These are phyloP conservation scores for Clivina fossor DNA, from an alignment of 2,888 invertebrate species.

Conservation along the genomic window DNA sequence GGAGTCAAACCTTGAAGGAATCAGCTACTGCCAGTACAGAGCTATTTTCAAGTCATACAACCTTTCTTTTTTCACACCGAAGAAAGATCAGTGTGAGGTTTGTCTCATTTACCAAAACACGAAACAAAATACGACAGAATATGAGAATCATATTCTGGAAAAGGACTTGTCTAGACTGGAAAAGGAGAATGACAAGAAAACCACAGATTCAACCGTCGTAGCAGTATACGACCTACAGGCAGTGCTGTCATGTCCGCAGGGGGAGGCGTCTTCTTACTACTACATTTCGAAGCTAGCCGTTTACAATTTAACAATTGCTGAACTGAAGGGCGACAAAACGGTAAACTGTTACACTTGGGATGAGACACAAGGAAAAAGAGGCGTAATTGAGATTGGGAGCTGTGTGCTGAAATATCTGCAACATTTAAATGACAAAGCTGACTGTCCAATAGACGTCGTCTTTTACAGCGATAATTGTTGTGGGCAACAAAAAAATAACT, in stretches of 20 bases:
- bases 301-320: constrained; percentile 44
- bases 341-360: constrained; percentile 42
- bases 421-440: constrained; percentile 12
- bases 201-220: constrained; percentile 16
- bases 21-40: constrained; percentile 18
- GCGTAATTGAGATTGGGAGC: constrained; percentile 42
- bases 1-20: constrained; percentile 16
- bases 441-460: constrained; percentile 28
- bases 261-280: constrained; percentile 39
- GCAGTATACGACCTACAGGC: constrained; percentile 41
- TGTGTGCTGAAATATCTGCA: constrained; percentile 33
- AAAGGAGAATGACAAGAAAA: constrained; percentile 30
- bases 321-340: constrained; percentile 39
- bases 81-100: constrained; percentile 31
- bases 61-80: constrained; percentile 31
- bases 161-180: constrained; percentile 29
- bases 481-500: constrained; percentile 39
- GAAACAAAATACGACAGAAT: constrained; percentile 13
- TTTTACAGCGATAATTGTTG: constrained; percentile 34
- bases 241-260: constrained; percentile 40
- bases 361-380: constrained; percentile 43
- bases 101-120: constrained; percentile 30
- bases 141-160: constrained; percentile 24
- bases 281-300: constrained; percentile 43
- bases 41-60: too few species aligned